These are phyloP conservation scores for Crotophaga sulcirostris DNA, from an alignment of 2,113 vertebrate genomes.

Conservation along the genomic window DNA sequence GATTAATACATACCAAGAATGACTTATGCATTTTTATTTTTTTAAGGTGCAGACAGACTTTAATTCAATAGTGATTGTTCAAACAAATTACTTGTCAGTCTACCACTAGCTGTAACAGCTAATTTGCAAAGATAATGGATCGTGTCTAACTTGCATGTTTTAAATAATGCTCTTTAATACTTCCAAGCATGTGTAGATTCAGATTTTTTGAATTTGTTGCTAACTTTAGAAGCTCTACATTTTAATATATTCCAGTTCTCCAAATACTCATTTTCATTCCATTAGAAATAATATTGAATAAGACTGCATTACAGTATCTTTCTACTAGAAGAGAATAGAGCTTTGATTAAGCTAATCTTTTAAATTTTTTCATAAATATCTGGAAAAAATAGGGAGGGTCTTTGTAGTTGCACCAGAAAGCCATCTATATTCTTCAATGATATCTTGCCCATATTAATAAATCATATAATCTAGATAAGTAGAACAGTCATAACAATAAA, in stretches of 20 bases:
- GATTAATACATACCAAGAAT: neutral
- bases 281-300: neutral
- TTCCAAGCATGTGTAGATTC: neutral
- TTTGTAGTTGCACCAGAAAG: neutral
- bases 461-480: neutral
- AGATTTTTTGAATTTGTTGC: neutral
- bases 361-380: neutral
- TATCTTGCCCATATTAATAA: neutral
- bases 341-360: neutral
- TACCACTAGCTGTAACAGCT: too few species aligned
- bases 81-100: neutral
- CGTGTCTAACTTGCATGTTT: neutral
- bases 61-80: neutral
- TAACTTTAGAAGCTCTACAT: neutral
- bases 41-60: neutral
- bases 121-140: neutral
- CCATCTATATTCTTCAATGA: neutral
- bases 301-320: neutral
- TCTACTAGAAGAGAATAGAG: neutral
- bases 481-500: neutral
- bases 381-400: neutral
- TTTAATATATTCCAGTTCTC: neutral
- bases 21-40: neutral
- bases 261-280: neutral
- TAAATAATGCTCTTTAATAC: neutral